phyloP scores from a whole-genome alignment of 2,888 invertebrate genomes.

The Drosophila seclusa region DNA sequence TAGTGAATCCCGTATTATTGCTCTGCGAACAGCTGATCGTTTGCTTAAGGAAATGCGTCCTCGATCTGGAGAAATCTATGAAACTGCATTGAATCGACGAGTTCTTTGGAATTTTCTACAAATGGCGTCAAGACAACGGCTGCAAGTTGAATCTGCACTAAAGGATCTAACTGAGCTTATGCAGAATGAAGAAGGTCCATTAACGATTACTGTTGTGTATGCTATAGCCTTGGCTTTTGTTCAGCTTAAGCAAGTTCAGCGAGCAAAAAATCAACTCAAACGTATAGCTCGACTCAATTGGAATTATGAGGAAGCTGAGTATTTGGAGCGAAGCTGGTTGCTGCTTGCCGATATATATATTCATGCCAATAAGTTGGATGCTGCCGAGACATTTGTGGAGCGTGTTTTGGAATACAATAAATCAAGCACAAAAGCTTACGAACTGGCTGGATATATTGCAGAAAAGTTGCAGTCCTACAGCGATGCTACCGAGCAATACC shows the following conservation, averaged over 20 bases:
- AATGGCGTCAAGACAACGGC: slow-evolving; percentile 93
- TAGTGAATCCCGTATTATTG: slow-evolving; percentile 92
- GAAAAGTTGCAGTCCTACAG: slow-evolving; percentile 97
- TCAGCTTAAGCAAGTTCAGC: slow-evolving; percentile 94
- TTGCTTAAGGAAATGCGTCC: slow-evolving; percentile 90
- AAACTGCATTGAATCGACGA: slow-evolving; percentile 89
- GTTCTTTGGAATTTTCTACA: slow-evolving; percentile 92
- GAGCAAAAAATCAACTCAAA: slow-evolving; percentile 97
- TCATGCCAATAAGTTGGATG: slow-evolving; percentile 92
- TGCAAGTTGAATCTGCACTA: slow-evolving; percentile 93
- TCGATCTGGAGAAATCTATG: slow-evolving; percentile 87
- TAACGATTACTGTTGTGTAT: slow-evolving; percentile 93
- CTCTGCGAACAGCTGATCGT: slow-evolving; percentile 91
- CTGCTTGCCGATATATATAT: slow-evolving; percentile 96
- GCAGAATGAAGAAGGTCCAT: slow-evolving; percentile 89
- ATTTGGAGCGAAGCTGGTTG: slow-evolving; percentile 97
- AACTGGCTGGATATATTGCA: slow-evolving; percentile 91
- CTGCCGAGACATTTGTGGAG: slow-evolving; percentile 92
- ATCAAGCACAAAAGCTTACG: slow-evolving; percentile 95
- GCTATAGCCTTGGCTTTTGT: slow-evolving; percentile 92
- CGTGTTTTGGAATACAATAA: slow-evolving; percentile 93
- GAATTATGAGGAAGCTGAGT: slow-evolving; percentile 98
- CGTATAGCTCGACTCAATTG: slow-evolving; percentile 93
- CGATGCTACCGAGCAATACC: slow-evolving; percentile 93
- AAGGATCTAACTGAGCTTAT: slow-evolving; percentile 91